These are phyloP conservation scores for Synchiropus splendidus DNA, from an alignment of 2,113 vertebrate species.

Conservation along the genomic window DNA sequence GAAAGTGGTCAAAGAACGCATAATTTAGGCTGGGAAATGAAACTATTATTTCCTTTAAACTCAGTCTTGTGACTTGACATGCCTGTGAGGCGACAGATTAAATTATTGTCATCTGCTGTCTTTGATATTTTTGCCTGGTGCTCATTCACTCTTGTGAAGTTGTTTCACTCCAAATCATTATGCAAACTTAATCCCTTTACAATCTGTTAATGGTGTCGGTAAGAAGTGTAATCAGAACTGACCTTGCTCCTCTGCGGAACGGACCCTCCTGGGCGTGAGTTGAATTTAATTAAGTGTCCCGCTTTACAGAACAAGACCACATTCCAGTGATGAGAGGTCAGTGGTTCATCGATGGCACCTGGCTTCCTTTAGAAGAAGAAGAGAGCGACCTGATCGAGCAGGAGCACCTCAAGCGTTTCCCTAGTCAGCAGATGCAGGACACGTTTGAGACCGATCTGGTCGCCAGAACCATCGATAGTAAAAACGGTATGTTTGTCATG, in stretches of 20 bases:
- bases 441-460: conserved; percentile 82
- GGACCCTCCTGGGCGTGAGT: conserved; percentile 26
- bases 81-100: too few relatives aligned
- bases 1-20: too few relatives aligned
- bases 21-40: too few relatives aligned
- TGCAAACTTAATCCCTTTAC: too few relatives aligned
- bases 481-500: conserved; percentile 87
- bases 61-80: too few relatives aligned
- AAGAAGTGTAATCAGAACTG: conserved; percentile 45
- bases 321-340: conserved; percentile 96
- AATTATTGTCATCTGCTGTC: too few relatives aligned
- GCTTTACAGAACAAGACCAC: conserved; percentile 77
- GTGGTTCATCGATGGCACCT: conserved; percentile 96
- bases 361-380: conserved; percentile 92
- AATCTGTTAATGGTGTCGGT: too few relatives aligned
- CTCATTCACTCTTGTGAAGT: too few relatives aligned
- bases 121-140: too few relatives aligned
- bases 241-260: conserved; percentile 26
- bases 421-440: conserved; percentile 84
- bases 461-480: conserved; percentile 82
- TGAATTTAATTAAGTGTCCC: neutral
- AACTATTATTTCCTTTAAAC: too few relatives aligned
- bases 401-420: conserved; percentile 85
- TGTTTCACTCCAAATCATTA: too few relatives aligned
- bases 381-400: conserved; percentile 92